Evolutionary conservation across 2,888 invertebrate genomes (phyloP).

Genomic region (Acleris literana): DNA sequence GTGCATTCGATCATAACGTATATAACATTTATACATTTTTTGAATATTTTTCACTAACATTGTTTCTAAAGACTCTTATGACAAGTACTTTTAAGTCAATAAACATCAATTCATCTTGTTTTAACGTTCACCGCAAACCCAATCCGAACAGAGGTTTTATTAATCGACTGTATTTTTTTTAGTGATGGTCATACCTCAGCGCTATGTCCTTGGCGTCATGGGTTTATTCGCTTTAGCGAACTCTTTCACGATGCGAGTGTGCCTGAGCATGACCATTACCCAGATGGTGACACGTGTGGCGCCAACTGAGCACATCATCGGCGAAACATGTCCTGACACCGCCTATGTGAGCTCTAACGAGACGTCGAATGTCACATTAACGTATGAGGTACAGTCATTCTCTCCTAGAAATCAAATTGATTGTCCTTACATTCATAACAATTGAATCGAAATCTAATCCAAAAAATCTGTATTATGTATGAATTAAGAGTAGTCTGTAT

Average conservation of each 20-base stretch:
- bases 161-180: slow-evolving; percentile 47
- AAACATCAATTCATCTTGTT: too few relatives aligned
- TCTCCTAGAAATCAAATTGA: too few relatives aligned
- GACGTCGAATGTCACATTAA: slow-evolving; percentile 41
- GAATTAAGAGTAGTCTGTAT: too few relatives aligned
- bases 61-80: too few relatives aligned
- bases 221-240: slow-evolving; percentile 88
- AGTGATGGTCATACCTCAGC: slow-evolving; percentile 86
- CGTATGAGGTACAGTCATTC: slow-evolving; percentile 44
- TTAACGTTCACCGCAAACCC: too few relatives aligned
- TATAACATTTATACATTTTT: too few relatives aligned
- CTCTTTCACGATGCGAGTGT: slow-evolving; percentile 89
- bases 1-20: too few relatives aligned
- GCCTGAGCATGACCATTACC: slow-evolving; percentile 88
- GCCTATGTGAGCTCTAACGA: slow-evolving; percentile 33
- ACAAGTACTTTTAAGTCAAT: too few relatives aligned
- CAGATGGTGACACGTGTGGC: slow-evolving; percentile 82
- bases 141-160: too few relatives aligned
- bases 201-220: slow-evolving; percentile 87
- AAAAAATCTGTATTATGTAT: too few relatives aligned
- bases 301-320: slow-evolving; percentile 65
- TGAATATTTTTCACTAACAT: too few relatives aligned
- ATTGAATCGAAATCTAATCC: neutral
- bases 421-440: neutral
- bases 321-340: slow-evolving; percentile 78